Conservation (phyloP, 2,888 invertebrate species). For the Sesia apiformis region DNA sequence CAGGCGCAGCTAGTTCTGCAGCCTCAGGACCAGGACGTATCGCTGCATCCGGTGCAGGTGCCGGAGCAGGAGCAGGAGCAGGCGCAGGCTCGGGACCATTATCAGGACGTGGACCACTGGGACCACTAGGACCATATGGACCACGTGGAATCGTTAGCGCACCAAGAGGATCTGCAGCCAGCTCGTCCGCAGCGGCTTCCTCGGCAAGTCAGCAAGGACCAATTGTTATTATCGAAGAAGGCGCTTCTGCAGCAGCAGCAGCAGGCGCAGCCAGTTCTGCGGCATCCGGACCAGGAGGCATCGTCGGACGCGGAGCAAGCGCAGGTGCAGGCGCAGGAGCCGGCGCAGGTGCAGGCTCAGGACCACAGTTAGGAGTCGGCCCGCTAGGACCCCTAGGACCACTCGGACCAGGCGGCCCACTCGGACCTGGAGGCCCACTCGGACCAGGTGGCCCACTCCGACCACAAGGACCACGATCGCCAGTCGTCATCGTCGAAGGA, state of each 20-base stretch:
- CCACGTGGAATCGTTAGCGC: no score
- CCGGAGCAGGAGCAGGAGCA: slow-evolving; percentile 1
- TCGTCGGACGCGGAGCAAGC: neutral
- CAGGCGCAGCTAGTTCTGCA: neutral
- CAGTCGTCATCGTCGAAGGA: slow-evolving; percentile 7
- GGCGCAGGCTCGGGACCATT: neutral
- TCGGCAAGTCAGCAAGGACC: no score
- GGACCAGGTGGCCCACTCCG: neutral
- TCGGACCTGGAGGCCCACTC: neutral
- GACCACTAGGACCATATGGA: no score
- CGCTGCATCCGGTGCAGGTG: slow-evolving; percentile 1
- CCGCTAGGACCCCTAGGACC: neutral
- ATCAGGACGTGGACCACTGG: no score
- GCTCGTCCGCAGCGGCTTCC: no score
- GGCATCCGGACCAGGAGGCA: neutral
- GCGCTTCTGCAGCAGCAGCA: no score
- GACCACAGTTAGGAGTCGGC: neutral
- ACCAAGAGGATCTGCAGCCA: no score
- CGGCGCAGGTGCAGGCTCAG: slow-evolving; percentile 1
- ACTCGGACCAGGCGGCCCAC: neutral
- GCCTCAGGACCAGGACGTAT: neutral
- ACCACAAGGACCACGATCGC: neutral
- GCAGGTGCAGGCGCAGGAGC: neutral
- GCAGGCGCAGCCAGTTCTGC: neutral
- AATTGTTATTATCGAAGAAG: no score